A percentile compares a stretch with the other conserved stretches of the same genome.
Evolutionary conservation across 1,140 invertebrate genomes (phyloP).

Genomic region (Ectropis grisescens): DNA sequence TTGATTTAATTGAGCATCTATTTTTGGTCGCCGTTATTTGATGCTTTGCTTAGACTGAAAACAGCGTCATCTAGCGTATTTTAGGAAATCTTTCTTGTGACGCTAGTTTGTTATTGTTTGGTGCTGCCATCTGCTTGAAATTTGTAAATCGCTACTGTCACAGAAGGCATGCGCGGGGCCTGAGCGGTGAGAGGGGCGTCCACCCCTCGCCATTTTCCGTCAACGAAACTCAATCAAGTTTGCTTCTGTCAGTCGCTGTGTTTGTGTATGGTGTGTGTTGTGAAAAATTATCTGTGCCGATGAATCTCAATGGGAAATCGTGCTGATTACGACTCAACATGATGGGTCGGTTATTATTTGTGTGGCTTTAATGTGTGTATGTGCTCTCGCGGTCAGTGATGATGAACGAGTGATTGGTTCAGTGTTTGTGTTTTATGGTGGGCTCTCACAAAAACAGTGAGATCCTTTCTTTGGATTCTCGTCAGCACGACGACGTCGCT

Average conservation of each 20-base stretch:
- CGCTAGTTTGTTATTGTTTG: slow-evolving; percentile 16
- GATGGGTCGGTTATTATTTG: slow-evolving; percentile 63
- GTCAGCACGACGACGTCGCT: slow-evolving; percentile 55
- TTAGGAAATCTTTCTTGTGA: no score
- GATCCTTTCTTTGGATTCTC: slow-evolving; percentile 63
- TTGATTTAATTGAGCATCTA: no score
- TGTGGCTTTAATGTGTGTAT: slow-evolving; percentile 63
- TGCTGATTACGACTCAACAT: slow-evolving; percentile 57
- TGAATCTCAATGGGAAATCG: slow-evolving; percentile 67
- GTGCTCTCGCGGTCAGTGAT: slow-evolving; percentile 54
- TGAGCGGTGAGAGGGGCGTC: slow-evolving; percentile 34
- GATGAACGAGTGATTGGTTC: slow-evolving; percentile 62
- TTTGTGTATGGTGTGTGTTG: slow-evolving; percentile 66
- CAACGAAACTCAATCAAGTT: slow-evolving; percentile 59
- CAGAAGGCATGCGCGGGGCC: slow-evolving; percentile 30
- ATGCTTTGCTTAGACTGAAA: no score
- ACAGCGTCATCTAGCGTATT: no score
- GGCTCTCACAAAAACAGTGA: slow-evolving; percentile 58
- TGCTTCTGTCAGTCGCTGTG: slow-evolving; percentile 63
- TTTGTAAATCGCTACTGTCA: slow-evolving; percentile 9
- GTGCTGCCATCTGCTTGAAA: slow-evolving; percentile 27
- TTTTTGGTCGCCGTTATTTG: no score
- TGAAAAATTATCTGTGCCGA: slow-evolving; percentile 65
- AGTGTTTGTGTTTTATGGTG: slow-evolving; percentile 66
- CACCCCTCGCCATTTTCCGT: slow-evolving; percentile 64